Base-by-base conservation (phyloP, 2,888 invertebrate species). In the Metalampra italica region DNA sequence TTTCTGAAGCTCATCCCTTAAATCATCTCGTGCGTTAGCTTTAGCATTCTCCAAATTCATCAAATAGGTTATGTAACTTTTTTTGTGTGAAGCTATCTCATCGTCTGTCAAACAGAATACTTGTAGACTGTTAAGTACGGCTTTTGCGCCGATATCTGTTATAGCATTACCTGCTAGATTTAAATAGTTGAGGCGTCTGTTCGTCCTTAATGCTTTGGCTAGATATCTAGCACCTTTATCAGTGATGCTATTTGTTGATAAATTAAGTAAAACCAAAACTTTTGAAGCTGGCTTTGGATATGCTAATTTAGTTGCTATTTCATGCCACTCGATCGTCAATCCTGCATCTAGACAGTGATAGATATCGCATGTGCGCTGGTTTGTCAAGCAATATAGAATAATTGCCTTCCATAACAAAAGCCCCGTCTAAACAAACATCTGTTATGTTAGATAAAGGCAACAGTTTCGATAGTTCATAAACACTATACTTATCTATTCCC, bases 241-340 rank as follows among this genome's bases (percentile, higher is more conserved):
- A 0, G 81, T 76, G 9, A 85, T 78, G 43, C 44, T 65, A 47
- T 86, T 85, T 0, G 75, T 64, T 1, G 81, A 59, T 30, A 86
- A 50, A 54, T 80, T 83, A 0, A 85, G 54, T n/a, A 67, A 50
- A 0, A 50, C 47, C 38, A 85, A 52, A 2, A 61, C 61, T 48
- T 64, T 68, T 0, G 82, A 75, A 0, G 75, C 69, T 5, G 75
- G 68, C 3, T 50, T 43, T 1, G 73, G 68, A 43, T 59, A 52
- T 0, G 11, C 14, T 0, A 85, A 42, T 29, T 59, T 66, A 0
- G 52, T 52, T 3, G 72, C 61, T 5, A 86, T 71, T 52, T 69
- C 57, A 0, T 81, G 7, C 0, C 60, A 57, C 2, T 29, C 34
- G n/a, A 46, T 85, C 82, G 36, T 63, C 64, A 3, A 85, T 71